Evolutionary conservation across 2,888 invertebrate genomes (phyloP).

Genomic region (Caenorhabditis doughertyi): DNA sequence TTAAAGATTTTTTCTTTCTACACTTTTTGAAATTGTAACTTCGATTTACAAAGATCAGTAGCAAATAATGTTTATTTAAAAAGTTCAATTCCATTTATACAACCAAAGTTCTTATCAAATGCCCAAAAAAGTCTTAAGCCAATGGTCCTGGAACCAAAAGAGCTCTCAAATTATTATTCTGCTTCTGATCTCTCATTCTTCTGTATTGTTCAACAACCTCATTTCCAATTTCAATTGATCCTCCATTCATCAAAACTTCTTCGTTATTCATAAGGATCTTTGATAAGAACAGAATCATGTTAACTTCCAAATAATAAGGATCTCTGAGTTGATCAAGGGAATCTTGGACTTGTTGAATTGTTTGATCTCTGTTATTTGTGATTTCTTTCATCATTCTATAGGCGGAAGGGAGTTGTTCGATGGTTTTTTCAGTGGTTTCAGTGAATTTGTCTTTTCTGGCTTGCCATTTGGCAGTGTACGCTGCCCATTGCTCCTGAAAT

Average conservation of each 20-base stretch:
- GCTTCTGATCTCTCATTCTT: constrained; percentile 33
- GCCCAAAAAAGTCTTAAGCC: constrained; percentile 18
- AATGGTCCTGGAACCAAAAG: constrained; percentile 32
- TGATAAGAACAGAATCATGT: neutral
- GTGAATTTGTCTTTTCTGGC: constrained; percentile 22
- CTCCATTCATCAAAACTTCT: constrained; percentile 7
- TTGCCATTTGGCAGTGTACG: constrained; percentile 14
- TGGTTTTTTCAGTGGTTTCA: neutral
- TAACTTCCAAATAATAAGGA: constrained; percentile 6
- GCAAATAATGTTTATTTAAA: no score
- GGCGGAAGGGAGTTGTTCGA: constrained; percentile 11
- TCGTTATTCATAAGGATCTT: constrained; percentile 8
- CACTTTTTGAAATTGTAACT: no score
- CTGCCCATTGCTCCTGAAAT: constrained; percentile 19
- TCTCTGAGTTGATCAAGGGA: constrained; percentile 4
- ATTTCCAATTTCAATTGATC: constrained; percentile 16
- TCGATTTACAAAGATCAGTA: no score
- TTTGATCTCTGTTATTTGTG: constrained; percentile 11
- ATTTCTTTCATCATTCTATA: constrained; percentile 20
- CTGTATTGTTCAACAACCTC: constrained; percentile 3
- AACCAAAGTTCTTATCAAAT: neutral
- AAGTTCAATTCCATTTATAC: constrained; percentile 12
- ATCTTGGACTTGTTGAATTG: neutral
- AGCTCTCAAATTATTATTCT: neutral
- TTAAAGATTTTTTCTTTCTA: no score